Conservation (phyloP, 2,113 vertebrate species). For the Lutjanus erythropterus region DNA sequence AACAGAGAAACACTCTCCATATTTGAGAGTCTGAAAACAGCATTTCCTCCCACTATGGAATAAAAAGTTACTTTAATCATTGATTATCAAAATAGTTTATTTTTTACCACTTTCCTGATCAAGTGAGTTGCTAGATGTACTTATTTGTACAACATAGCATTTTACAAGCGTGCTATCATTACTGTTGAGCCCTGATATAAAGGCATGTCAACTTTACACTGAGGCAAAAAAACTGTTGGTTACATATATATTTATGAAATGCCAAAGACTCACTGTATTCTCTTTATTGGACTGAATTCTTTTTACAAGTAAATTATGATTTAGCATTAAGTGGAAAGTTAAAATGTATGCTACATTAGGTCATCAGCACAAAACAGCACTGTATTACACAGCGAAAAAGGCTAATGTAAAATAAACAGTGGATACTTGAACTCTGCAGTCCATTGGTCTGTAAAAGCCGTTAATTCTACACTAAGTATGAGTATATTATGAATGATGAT, state of each 20-base stretch:
- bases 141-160: no score
- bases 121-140: no score
- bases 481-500: slow-evolving; percentile 17
- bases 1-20: no score
- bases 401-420: neutral
- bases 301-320: neutral
- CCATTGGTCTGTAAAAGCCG: slow-evolving; percentile 31
- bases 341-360: neutral
- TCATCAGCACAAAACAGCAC: neutral
- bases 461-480: slow-evolving; percentile 3
- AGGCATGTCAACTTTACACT: neutral
- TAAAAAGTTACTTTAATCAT: no score
- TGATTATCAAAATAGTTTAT: no score
- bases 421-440: neutral
- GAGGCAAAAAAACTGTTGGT: neutral
- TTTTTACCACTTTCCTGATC: no score
- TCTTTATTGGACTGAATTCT: neutral
- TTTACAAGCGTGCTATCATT: no score
- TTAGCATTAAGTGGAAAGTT: neutral
- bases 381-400: neutral
- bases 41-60: no score
- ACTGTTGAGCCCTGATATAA: no score
- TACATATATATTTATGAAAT: no score
- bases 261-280: no score
- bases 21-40: no score